These are phyloP conservation scores for Doris montereyensis DNA, from an alignment of 2,888 invertebrate genomes.

Conservation along the genomic window DNA sequence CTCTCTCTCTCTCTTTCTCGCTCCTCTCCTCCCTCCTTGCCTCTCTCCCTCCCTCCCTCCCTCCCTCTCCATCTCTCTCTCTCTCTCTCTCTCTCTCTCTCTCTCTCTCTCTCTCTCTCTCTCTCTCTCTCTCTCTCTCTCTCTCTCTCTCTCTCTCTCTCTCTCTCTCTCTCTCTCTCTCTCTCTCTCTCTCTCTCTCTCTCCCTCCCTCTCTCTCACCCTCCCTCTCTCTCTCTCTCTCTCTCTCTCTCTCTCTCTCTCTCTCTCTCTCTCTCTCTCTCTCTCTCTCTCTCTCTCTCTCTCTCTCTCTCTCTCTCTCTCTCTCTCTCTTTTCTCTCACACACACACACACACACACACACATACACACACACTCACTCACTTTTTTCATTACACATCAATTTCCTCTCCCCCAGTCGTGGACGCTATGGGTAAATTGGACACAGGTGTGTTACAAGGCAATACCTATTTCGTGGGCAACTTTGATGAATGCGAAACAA, in stretches of 20 bases:
- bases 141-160: neutral
- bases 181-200: neutral
- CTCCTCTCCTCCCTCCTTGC: neutral
- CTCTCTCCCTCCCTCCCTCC: neutral
- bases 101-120: neutral
- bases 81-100: neutral
- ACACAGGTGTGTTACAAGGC: constrained; percentile 42
- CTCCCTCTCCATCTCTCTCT: neutral
- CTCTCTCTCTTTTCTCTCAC: neutral
- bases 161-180: neutral
- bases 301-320: neutral
- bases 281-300: neutral
- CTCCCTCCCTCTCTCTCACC: neutral
- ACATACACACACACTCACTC: too few species aligned
- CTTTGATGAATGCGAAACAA: constrained; percentile 41
- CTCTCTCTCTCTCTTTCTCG: neutral
- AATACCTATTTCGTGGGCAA: constrained; percentile 41
- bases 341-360: neutral
- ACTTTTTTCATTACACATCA: neutral
- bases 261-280: neutral
- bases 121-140: neutral
- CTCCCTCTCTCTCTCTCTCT: neutral
- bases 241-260: neutral
- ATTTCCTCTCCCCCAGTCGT: constrained; percentile 36
- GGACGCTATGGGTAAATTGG: constrained; percentile 45